phyloP scores from a whole-genome alignment of 1,140 invertebrate genomes.

The Diachasma alloeum region DNA sequence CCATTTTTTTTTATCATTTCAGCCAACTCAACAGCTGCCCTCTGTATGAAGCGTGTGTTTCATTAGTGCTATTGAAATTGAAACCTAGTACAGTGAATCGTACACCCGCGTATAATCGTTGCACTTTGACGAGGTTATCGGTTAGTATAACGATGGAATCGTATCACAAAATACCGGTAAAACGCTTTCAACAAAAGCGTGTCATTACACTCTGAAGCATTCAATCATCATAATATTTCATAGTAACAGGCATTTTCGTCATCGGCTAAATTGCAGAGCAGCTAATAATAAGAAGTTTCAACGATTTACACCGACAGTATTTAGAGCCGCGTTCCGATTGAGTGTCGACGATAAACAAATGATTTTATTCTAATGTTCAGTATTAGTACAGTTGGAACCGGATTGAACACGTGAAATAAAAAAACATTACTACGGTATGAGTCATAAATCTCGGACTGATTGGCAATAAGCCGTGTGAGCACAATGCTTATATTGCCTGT shows the following conservation, averaged over 20 bases:
- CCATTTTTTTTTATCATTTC: not conserved
- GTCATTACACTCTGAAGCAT: not conserved
- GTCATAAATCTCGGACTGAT: not conserved
- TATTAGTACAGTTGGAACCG: not conserved
- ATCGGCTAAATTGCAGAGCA: not conserved
- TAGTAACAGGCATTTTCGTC: not conserved
- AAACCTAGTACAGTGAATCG: not conserved
- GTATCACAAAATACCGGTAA: not conserved
- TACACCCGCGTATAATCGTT: not conserved
- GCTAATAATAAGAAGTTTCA: not conserved
- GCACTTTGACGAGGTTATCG: not conserved
- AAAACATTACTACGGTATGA: not conserved
- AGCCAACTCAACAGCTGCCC: not conserved
- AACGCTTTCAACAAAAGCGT: not conserved
- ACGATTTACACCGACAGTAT: not conserved
- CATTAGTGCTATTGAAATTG: not conserved
- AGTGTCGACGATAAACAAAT: not conserved
- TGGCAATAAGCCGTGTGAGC: not conserved
- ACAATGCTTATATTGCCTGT: not conserved
- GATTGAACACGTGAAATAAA: not conserved
- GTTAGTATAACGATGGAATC: not conserved
- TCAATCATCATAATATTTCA: not conserved
- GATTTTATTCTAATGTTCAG: not conserved
- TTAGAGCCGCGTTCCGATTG: not conserved
- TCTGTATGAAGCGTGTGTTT: not conserved